Evolutionary conservation across 2,797 vertebrate genomes (phyloP).

Genomic region (Coreius guichenoti): DNA sequence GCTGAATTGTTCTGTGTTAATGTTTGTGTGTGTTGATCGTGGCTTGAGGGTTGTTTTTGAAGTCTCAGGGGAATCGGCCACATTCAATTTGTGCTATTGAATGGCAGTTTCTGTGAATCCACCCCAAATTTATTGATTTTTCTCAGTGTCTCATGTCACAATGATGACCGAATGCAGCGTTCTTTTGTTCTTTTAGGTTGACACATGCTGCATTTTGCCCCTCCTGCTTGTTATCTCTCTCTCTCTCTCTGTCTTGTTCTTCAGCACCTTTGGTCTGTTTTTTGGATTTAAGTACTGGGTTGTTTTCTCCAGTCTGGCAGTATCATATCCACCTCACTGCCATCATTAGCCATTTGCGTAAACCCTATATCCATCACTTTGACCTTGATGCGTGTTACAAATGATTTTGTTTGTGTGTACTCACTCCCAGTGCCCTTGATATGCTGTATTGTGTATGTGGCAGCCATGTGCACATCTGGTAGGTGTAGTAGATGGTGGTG

Average conservation of each 20-base stretch:
- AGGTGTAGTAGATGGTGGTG: constrained; percentile 33
- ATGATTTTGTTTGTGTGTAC: constrained; percentile 22
- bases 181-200: constrained; percentile 41
- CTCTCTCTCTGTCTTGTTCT: not conserved
- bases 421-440: constrained; percentile 16
- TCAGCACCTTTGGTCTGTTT: not conserved
- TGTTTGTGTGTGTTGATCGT: constrained; percentile 30
- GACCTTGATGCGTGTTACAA: constrained; percentile 31
- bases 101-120: constrained; percentile 46
- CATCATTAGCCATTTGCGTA: not conserved
- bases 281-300: not conserved
- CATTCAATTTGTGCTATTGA: constrained; percentile 55
- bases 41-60: constrained; percentile 39
- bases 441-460: constrained; percentile 26
- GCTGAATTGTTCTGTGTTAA: constrained; percentile 24
- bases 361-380: constrained; percentile 16
- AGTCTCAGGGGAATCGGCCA: constrained; percentile 36
- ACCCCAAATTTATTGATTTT: constrained; percentile 47
- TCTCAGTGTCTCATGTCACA: constrained; percentile 37
- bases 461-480: constrained; percentile 35
- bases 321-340: not conserved
- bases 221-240: constrained; percentile 1
- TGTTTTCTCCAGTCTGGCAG: not conserved
- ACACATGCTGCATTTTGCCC: constrained; percentile 31
- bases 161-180: constrained; percentile 25